Conservation (phyloP, 2,888 invertebrate genomes). For the Tenodera sinensis region DNA sequence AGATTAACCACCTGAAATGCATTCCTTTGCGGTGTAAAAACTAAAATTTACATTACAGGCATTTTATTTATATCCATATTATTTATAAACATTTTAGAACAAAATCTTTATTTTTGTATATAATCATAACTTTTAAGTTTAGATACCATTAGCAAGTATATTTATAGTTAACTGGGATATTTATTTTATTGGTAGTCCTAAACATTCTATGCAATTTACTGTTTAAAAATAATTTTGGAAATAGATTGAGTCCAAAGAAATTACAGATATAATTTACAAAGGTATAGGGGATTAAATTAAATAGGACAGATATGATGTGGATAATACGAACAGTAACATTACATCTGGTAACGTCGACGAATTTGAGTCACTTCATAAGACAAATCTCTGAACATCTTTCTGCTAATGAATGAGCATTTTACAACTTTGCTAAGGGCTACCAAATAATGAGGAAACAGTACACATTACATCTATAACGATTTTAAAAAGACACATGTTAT, state of each 20-base stretch:
- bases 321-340: background rate
- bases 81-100: constrained; percentile 26
- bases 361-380: background rate
- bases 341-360: background rate
- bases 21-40: background rate
- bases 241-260: background rate
- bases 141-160: constrained; percentile 13
- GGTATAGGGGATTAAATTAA: background rate
- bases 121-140: constrained; percentile 12
- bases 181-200: background rate
- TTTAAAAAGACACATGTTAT: background rate
- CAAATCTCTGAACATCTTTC: background rate
- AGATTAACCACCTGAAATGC: background rate
- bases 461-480: background rate
- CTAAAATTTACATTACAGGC: constrained; percentile 10
- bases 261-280: constrained; percentile 1
- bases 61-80: constrained; percentile 23
- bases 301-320: background rate
- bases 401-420: background rate
- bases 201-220: background rate
- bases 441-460: background rate
- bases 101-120: constrained; percentile 11
- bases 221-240: background rate
- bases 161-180: constrained; percentile 10
- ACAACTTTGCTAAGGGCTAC: background rate